Percentiles rank a stretch among this genome's conserved stretches.
Conservation (phyloP, 2,113 vertebrate genomes). For the Chitala chitala region DNA sequence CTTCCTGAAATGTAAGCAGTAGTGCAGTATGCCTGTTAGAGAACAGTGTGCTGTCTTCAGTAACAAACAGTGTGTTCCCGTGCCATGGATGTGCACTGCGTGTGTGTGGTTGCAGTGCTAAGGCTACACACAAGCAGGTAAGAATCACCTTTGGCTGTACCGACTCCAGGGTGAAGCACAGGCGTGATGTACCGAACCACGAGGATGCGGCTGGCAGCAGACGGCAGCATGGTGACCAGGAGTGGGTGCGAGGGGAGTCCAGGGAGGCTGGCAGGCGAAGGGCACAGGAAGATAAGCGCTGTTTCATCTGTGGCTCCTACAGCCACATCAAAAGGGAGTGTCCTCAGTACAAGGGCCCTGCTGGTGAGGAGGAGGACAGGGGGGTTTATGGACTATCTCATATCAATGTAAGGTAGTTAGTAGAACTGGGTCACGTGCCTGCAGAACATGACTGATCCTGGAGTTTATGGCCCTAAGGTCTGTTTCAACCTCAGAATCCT, state of each 20-base stretch:
- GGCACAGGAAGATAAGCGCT: conserved; percentile 74
- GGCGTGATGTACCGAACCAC: conserved; percentile 57
- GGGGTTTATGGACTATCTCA: too few relatives aligned
- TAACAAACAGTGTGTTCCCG: too few relatives aligned
- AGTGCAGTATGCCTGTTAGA: too few relatives aligned
- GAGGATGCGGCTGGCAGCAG: conserved; percentile 60
- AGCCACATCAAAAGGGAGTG: conserved; percentile 89
- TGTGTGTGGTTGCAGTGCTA: neutral
- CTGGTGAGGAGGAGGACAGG: conserved; percentile 58
- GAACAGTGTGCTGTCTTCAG: too few relatives aligned
- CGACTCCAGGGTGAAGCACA: conserved; percentile 60
- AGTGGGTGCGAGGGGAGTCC: conserved; percentile 42
- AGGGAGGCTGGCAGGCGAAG: conserved; percentile 66
- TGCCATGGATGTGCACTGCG: neutral
- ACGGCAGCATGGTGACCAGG: conserved; percentile 58
- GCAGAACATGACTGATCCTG: neutral
- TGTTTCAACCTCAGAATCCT: neutral
- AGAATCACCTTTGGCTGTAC: neutral
- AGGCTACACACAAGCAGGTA: neutral
- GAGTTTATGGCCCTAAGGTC: neutral
- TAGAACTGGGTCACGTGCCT: too few relatives aligned
- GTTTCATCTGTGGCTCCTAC: conserved; percentile 81
- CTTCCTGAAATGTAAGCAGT: too few relatives aligned
- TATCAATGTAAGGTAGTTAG: too few relatives aligned
- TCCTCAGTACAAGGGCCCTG: conserved; percentile 69